Evolutionary conservation across 1,140 invertebrate species (phyloP).

Genomic region (Hormaphis cornu): DNA sequence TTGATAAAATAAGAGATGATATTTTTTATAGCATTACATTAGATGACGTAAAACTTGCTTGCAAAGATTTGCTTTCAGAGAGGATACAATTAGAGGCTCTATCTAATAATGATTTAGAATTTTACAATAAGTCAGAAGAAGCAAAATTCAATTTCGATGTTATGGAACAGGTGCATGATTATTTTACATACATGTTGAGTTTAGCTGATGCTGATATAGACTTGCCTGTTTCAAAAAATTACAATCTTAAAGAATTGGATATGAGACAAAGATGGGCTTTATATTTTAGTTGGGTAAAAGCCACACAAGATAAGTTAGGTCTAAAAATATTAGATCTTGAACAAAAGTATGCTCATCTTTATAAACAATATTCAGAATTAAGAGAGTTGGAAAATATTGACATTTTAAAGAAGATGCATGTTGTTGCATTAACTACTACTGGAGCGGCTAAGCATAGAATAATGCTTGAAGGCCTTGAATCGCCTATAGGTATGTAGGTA

Average conservation of each 20-base stretch:
- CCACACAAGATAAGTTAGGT: not conserved
- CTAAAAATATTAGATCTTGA: not conserved
- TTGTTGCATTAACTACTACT: slow-evolving; percentile 72
- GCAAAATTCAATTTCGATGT: not conserved
- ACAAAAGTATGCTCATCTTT: not conserved
- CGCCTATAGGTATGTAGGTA: not conserved
- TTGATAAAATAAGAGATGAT: not conserved
- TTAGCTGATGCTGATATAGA: not conserved
- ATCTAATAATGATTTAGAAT: too few relatives aligned
- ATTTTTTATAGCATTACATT: not conserved
- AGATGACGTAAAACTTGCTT: not conserved
- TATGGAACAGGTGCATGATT: not conserved
- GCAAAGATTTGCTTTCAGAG: too few relatives aligned
- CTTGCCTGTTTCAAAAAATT: not conserved
- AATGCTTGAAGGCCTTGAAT: not conserved
- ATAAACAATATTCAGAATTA: slow-evolving; percentile 17
- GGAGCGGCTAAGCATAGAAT: slow-evolving; percentile 52
- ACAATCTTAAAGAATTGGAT: not conserved
- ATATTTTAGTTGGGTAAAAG: not conserved
- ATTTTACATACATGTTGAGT: not conserved
- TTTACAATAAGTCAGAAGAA: not conserved
- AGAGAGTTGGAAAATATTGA: slow-evolving; percentile 28
- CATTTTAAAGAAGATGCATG: slow-evolving; percentile 36
- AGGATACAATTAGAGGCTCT: too few relatives aligned
- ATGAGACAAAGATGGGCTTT: not conserved